Base-by-base conservation (phyloP, 2,113 vertebrate species). In the Apaloderma vittatum region DNA sequence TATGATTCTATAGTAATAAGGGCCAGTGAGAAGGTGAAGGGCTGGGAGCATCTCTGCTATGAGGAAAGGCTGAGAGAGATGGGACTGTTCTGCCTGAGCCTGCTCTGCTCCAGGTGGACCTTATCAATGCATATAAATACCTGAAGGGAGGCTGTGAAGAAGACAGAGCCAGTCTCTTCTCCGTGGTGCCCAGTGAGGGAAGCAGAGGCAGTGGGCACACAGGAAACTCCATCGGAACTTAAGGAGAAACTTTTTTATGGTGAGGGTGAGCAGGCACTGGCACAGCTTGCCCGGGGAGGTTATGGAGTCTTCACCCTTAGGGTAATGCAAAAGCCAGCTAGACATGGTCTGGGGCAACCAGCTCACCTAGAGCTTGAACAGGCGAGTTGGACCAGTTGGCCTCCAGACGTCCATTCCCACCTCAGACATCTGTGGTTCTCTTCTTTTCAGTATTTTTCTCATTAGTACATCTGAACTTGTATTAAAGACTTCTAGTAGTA, bases 121-220 rank as follows among this genome's bases (percentile, higher is more conserved):
- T 51, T 34, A 8, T 0, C 5, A 3, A 1, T 26, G 18, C 26
- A 14, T 12, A 5, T 59, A 16, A 34, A 12, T 37, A 48, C 8
- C 40, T n/a, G 36, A 16, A 36, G 27, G 16, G 29, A 40, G 29
- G 9, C 3, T 86, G 11, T 23, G 7, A 46, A 45, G 45, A 37
- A 58, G 23, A 10, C 45, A n/a, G 32, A 62, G 49, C 29, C 34
- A 78, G 76, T 34, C 40, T 37, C 2, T 66, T 19, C 26, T 34
- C 36, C 19, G 9, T 4, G 22, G 11, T 22, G 57, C 68, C 32
- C 52, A 22, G 57, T 1, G 5, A 46, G 21, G 40, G 62, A 26
- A 36, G 19, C 27, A 68, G 48, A 67, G 45, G 34, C 74, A 71
- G 2, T 7, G 46, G 36, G 10, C 46, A 34, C 22, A 3, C 15